Evolutionary conservation across 2,888 invertebrate species (phyloP), one percentile per base, ranked within the genome.

Genomic region (Tenthredo notha): DNA sequence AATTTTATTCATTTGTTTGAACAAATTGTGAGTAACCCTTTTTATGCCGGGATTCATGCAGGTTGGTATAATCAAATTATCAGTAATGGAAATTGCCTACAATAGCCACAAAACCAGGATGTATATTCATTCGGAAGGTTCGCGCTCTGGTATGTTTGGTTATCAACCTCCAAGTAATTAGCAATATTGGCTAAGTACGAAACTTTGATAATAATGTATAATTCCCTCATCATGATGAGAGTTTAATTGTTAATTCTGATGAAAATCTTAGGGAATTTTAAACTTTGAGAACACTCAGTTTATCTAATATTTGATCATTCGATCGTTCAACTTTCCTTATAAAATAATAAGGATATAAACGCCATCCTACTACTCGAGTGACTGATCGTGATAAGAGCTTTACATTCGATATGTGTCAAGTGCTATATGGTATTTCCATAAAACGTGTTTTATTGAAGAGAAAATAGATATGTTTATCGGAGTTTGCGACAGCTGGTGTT

Each of bases 401-500:
- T 88, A 88, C 87, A 84, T 86, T 87, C 88, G 75, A 72, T 61
- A 88, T 89, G 86, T 86, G 87, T 88, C 50, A 50, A 72, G 70
- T 84, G 84, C 87, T 88, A 89, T 88, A 90, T 47, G 90, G 88
- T 88, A 89, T 90, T 89, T 88, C 88, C 88, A 90, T 91, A 89
- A 90, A 91, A 90, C 86, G 86, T 88, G 88, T 86, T 90, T 89
- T 89, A 90, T 86, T 88, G 86, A 87, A 85, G 84, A 86, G 86
- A 84, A 61, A 61, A 61, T 61, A 25, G 21, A 61, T 25, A 25
- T 12, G 61, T 61, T 61, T 61, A 61, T 61, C 61, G 61, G 21
- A 21, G 25, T 61, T 61, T 25, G 61, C 61, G 61, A 61, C 21
- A 61, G 58, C 80, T 1, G 33, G 47, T 50, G 54, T 78, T 78